A percentile compares a stretch with the other conserved stretches of the same genome.
phyloP scores from a whole-genome alignment of 2,797 vertebrate genomes.

The Picus viridis region DNA sequence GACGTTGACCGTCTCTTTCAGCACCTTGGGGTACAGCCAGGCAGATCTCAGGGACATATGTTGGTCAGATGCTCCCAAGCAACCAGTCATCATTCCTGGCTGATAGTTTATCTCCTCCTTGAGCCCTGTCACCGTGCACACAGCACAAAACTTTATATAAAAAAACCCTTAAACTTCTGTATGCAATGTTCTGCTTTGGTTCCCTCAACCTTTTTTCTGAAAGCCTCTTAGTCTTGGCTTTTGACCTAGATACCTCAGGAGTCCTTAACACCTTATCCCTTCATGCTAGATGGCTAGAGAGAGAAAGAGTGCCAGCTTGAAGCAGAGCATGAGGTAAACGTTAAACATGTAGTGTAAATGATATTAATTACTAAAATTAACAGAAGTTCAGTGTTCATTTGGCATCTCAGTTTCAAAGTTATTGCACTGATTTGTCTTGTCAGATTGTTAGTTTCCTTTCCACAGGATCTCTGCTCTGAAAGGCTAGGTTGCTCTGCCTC shows the following conservation, averaged over 20 bases:
- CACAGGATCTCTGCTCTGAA: background rate
- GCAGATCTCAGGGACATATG: rapidly evolving
- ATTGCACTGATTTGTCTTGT: background rate
- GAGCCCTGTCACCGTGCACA: background rate
- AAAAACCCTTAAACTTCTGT: background rate
- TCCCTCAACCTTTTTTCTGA: background rate
- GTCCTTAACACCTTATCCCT: background rate
- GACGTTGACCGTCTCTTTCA: background rate
- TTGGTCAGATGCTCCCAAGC: background rate
- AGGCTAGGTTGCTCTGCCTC: background rate
- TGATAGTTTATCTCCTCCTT: background rate
- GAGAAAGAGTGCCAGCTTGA: background rate
- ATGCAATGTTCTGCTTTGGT: background rate
- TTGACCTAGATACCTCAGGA: background rate
- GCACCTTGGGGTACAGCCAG: background rate
- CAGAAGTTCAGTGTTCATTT: background rate
- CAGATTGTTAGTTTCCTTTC: background rate
- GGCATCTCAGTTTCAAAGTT: background rate
- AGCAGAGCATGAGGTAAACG: background rate
- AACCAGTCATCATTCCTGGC: background rate
- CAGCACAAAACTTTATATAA: background rate
- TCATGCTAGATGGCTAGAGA: background rate
- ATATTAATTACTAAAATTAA: background rate
- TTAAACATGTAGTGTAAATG: background rate
- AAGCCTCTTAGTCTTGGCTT: background rate